Evolutionary conservation across 2,113 vertebrate species (phyloP), one percentile per base, ranked within the genome.

Genomic region (Alethe diademata): DNA sequence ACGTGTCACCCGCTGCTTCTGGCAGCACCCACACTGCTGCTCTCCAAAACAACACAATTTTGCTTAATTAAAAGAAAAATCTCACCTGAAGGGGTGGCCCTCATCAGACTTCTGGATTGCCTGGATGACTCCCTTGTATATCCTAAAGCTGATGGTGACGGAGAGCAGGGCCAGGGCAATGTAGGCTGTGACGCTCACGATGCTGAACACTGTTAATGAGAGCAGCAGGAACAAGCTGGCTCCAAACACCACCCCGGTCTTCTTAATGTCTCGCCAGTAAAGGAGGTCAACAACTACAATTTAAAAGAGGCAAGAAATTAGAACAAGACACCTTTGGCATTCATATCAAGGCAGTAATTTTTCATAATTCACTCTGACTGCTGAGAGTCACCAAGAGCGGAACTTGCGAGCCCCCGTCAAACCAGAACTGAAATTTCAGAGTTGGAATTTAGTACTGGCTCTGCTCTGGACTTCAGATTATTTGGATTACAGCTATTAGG

Each of bases 261-360:
- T 98, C 98, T 99, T 99, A 93, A 99, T 98, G 95, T 99, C 99
- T 85, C 99, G 99, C 99, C 99, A 99, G 98, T 99, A 99, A 95
- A 99, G 98, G 89, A 99, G 99, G 95, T 99, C 99, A 97, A 99
- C 98, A 98, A 99, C 99, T 99, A 95, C 57, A 95, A 97, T 81
- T 86, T 8, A 35, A 92, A 74, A 78, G 92, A 92, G 80, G 53
- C 19, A 64, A 65, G 71, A 94, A 66, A 83, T 98, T 91, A 98
- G 94, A 94, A 94, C 56, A n/a, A 67, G 92, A 17, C 36, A 33
- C 33, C 48, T 91, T 78, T 60, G 42, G 58, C 78, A 82, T 26
- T 40, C 38, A 22, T 8, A 62, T 1, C 19, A 47, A 79, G 90
- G 61, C 61, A 89, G 73, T 16, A 56, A 67, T 42, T 79, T 35